Evolutionary conservation across 2,113 vertebrate genomes (phyloP), one percentile per base, ranked within the genome.

Genomic region (Gorsachius goisagi): DNA sequence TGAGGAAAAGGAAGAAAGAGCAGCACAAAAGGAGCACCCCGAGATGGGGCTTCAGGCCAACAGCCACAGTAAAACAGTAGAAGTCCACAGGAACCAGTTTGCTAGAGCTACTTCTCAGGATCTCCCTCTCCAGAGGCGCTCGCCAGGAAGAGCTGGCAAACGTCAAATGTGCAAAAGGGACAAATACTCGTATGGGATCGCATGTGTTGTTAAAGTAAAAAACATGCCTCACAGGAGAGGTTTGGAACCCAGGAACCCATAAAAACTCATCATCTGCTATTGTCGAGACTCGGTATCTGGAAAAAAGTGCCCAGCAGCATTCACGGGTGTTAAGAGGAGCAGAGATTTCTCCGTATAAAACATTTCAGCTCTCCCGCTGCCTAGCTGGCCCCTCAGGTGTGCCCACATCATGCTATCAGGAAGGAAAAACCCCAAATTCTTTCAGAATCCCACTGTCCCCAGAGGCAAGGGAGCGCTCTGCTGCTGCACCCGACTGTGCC

Each of bases 141-240:
- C 3, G 0, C 19, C 1, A 24, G 35, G 62, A 86, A 71, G 8
- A 47, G 52, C 33, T 14, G 7, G 35, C 37, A 37, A 41, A 50
- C 8, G 2, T 3, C 28, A 9, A 17, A 17, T 0, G 3, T 1
- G 59, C 64, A 33, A 53, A 49, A 41, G 24, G 64, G 52, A 35
- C 16, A 21, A 74, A 37, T 6, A 28, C 5, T 16, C 0, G 0
- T 3, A 5, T 0, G 44, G 68, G 33, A 39, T 0, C 5, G 24
- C 7, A 5, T 0, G 13, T 1, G 9, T 2, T 20, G 15, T 20
- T 32, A 15, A 60, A 63, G 19, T 4, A 1, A 44, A 24, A 74
- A 47, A 49, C 2, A 9, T 0, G 3, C 56, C 75, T 63, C 23
- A 49, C 3, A 3, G 55, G 53, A 79, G 26, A 88, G 16, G 35